These are phyloP conservation scores for Drosophila arawakana DNA, from an alignment of 1,140 invertebrate species.

Conservation along the genomic window DNA sequence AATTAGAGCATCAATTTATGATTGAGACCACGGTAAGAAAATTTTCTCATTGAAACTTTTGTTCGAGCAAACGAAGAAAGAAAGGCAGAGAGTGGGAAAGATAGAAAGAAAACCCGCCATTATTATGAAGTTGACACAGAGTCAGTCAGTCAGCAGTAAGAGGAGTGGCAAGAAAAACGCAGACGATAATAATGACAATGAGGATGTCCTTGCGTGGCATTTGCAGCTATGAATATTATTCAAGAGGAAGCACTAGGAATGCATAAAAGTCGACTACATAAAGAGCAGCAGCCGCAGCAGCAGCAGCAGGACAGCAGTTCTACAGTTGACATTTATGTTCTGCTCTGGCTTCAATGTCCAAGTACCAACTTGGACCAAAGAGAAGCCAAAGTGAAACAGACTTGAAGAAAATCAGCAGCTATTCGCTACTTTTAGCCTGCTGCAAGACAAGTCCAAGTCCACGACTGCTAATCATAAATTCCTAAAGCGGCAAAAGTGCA, in stretches of 20 bases:
- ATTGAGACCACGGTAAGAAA: conserved; percentile 56
- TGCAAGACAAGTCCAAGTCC: conserved; percentile 14
- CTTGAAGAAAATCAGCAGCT: conserved; percentile 32
- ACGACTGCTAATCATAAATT: conserved; percentile 74
- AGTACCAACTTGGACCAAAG: background rate
- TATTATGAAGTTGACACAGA: conserved; percentile 81
- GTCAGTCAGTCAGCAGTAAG: conserved; percentile 51
- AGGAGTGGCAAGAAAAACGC: conserved; percentile 58
- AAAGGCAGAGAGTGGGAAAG: no score
- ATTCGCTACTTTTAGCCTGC: conserved; percentile 38
- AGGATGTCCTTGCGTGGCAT: conserved; percentile 14
- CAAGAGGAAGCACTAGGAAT: conserved; percentile 71
- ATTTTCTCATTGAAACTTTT: conserved; percentile 60
- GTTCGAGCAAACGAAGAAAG: conserved; percentile 31
- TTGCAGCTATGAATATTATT: conserved; percentile 56
- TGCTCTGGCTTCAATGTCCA: conserved; percentile 48
- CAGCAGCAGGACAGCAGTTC: background rate
- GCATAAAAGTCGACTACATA: conserved; percentile 81
- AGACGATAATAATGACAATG: conserved; percentile 75
- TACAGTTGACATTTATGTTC: conserved; percentile 73
- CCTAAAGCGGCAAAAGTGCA: conserved; percentile 78
- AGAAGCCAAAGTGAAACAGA: conserved; percentile 20
- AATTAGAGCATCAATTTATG: background rate
- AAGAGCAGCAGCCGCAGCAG: conserved; percentile 61
- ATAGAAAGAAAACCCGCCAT: conserved; percentile 28